Evolutionary conservation across 2,888 invertebrate species (phyloP).

Genomic region (Macrophya alboannulata): DNA sequence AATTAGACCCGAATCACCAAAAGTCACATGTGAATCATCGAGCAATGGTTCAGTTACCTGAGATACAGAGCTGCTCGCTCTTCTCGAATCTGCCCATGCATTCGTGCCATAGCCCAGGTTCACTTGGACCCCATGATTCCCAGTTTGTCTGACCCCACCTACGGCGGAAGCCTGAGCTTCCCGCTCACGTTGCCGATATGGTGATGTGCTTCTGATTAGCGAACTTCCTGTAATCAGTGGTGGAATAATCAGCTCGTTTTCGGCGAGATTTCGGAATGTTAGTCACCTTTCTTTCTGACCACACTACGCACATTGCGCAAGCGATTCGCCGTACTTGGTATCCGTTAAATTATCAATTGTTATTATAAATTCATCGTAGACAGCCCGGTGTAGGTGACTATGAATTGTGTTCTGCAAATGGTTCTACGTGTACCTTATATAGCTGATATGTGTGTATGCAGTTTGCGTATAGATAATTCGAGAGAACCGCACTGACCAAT

Average conservation of each 20-base stretch:
- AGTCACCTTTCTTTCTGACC: background rate
- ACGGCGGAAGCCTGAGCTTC: background rate
- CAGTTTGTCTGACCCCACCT: conserved; percentile 78
- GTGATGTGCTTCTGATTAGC: conserved; percentile 83
- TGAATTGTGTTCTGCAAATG: no score
- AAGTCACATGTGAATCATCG: background rate
- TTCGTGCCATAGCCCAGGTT: conserved; percentile 81
- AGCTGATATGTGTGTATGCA: no score
- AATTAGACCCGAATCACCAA: background rate
- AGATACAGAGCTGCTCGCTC: conserved; percentile 89
- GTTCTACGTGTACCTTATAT: no score
- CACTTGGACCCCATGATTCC: conserved; percentile 79
- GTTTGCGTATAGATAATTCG: no score
- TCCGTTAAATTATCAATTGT: no score
- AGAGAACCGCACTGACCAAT: no score
- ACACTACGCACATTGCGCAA: background rate
- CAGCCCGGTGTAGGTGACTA: no score
- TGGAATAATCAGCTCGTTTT: conserved; percentile 17
- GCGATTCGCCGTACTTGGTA: no score
- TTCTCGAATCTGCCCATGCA: conserved; percentile 83
- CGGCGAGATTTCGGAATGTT: background rate
- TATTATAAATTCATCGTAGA: no score
- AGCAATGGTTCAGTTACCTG: conserved; percentile 81
- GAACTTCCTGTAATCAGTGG: conserved; percentile 66
- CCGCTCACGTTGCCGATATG: conserved; percentile 83